Percentiles rank a stretch among this genome's conserved stretches.
Evolutionary conservation across 1,140 invertebrate genomes (phyloP).

Genomic region (Lordiphosa clarofinis): DNA sequence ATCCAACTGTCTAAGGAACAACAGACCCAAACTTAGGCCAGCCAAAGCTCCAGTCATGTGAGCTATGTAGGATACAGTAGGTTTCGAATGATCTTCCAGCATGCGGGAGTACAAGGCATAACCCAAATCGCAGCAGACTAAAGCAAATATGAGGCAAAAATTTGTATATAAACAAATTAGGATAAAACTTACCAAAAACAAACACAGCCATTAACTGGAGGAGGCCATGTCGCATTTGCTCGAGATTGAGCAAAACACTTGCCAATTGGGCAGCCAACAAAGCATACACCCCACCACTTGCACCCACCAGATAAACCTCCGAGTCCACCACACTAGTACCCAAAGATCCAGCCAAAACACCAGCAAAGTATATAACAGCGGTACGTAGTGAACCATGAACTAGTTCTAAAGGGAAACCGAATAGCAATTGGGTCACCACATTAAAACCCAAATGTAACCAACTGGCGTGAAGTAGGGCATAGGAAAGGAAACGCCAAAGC

Average conservation of each 20-base stretch:
- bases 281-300: conserved; percentile 96
- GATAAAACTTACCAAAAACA: conserved; percentile 88
- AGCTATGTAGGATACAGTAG: conserved; percentile 96
- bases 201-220: conserved; percentile 93
- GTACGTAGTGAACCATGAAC: conserved; percentile 94
- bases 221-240: conserved; percentile 96
- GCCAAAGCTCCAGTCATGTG: conserved; percentile 95
- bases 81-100: conserved; percentile 81
- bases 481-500: conserved; percentile 95
- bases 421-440: conserved; percentile 92
- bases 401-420: conserved; percentile 96
- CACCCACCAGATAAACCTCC: conserved; percentile 95
- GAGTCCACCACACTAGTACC: conserved; percentile 96
- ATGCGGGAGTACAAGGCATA: conserved; percentile 96
- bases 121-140: conserved; percentile 94
- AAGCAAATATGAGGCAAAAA: conserved; percentile 35
- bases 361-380: conserved; percentile 94
- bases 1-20: conserved; percentile 97
- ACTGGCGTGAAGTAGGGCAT: conserved; percentile 97
- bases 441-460: conserved; percentile 98
- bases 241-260: conserved; percentile 96
- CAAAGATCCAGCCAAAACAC: conserved; percentile 94
- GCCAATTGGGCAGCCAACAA: conserved; percentile 95
- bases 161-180: conserved; percentile 27
- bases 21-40: conserved; percentile 91